These are phyloP conservation scores for Microctonus brassicae DNA, from an alignment of 2,888 invertebrate species.

Conservation along the genomic window DNA sequence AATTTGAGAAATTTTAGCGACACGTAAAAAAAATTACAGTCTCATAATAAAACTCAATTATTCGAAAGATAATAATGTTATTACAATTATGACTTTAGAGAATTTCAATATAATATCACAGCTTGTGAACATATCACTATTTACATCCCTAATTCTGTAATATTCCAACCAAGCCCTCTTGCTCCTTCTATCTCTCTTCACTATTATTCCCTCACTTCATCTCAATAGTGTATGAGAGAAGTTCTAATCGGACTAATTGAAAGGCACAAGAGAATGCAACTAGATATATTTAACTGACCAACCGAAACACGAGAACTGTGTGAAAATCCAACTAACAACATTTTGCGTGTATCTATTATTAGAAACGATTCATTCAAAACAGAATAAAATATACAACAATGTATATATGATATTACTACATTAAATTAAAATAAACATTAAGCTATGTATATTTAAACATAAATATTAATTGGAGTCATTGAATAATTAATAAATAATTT, in stretches of 20 bases:
- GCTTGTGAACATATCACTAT: not conserved
- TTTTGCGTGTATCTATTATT: not conserved
- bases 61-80: conserved; percentile 54
- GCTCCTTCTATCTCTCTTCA: not conserved
- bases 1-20: not conserved
- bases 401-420: no score
- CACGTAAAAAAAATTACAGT: not conserved
- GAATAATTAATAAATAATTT: conserved; percentile 16
- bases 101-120: not conserved
- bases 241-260: conserved; percentile 46
- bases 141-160: not conserved
- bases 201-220: conserved; percentile 14
- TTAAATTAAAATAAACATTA: no score
- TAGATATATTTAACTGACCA: not conserved
- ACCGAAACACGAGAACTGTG: conserved; percentile 7
- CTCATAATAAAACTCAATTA: conserved; percentile 51
- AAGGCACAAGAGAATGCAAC: conserved; percentile 24
- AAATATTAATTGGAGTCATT: no score
- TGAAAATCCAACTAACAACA: not conserved
- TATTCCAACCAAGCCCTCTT: not conserved
- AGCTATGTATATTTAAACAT: no score
- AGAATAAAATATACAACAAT: no score
- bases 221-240: conserved; percentile 25
- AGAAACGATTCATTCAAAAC: no score
- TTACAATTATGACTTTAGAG: conserved; percentile 47